Evolutionary conservation across 2,888 invertebrate species (phyloP).

Genomic region (Prenolepis imparis): DNA sequence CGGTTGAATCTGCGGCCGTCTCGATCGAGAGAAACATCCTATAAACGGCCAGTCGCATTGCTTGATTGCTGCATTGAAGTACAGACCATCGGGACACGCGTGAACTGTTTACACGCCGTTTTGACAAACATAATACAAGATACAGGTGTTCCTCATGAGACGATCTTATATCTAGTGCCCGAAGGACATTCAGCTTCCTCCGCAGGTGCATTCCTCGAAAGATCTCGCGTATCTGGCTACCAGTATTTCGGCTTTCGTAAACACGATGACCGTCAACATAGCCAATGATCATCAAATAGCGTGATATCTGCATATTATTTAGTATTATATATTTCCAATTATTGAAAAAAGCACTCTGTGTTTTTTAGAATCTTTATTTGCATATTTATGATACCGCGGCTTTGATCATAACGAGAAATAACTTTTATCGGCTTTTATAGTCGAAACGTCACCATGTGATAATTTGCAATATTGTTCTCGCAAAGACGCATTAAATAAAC

Average conservation of each 20-base stretch:
- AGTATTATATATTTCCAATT: not conserved
- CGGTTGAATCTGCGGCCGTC: not conserved
- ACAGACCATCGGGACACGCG: conserved; percentile 69
- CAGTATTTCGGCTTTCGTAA: not conserved
- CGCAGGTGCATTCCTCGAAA: not conserved
- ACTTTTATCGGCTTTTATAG: conserved; percentile 26
- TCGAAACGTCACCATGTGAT: not conserved
- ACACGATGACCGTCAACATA: not conserved
- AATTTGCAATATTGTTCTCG: not conserved
- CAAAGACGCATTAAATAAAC: not conserved
- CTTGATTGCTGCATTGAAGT: conserved; percentile 67
- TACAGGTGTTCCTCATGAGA: conserved; percentile 68
- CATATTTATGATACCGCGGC: not conserved
- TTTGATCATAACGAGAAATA: not conserved
- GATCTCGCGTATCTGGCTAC: not conserved
- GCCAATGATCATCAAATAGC: not conserved
- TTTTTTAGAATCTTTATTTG: not conserved
- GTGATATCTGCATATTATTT: conserved; percentile 44
- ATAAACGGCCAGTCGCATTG: conserved; percentile 71
- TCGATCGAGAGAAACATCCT: not conserved
- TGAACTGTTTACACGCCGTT: conserved; percentile 43
- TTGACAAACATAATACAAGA: conserved; percentile 71
- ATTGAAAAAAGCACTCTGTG: not conserved
- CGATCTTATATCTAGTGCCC: conserved; percentile 39
- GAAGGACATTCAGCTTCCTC: not conserved